Percentiles rank a stretch among this genome's conserved stretches.
Conservation (phyloP, 2,797 vertebrate species). For the Prionace glauca region DNA sequence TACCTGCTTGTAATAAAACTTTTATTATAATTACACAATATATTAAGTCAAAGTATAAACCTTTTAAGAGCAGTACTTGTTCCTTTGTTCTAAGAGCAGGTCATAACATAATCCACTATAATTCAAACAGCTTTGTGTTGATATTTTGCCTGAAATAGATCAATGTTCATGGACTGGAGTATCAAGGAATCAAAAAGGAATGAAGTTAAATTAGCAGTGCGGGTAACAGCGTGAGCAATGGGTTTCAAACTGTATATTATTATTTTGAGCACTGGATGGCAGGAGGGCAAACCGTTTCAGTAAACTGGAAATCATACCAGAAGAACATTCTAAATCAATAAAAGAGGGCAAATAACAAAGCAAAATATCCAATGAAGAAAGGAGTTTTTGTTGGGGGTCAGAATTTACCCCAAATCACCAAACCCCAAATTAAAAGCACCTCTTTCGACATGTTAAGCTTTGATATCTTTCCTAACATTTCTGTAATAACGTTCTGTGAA, state of each 20-base stretch:
- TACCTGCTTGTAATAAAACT: slow-evolving; percentile 29
- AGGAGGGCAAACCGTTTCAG: background rate
- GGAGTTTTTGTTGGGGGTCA: background rate
- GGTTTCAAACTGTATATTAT: background rate
- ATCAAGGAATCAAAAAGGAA: background rate
- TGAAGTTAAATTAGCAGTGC: background rate
- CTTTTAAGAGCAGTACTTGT: background rate
- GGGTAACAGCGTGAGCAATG: background rate
- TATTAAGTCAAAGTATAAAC: slow-evolving; percentile 9
- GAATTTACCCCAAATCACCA: background rate
- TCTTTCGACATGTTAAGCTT: background rate
- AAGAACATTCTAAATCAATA: background rate
- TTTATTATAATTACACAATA: slow-evolving; percentile 33
- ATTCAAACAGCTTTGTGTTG: background rate
- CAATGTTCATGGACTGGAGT: background rate
- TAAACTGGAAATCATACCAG: background rate
- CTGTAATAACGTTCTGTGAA: background rate
- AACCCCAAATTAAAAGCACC: background rate
- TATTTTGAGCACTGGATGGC: background rate
- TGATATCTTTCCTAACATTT: background rate
- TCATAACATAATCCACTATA: too few relatives aligned
- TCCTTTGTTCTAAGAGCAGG: background rate
- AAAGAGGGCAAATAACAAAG: background rate
- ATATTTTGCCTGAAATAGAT: background rate
- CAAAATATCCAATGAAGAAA: background rate